Base-by-base conservation (phyloP, 2,113 vertebrate species). In the Setophaga coronata region DNA sequence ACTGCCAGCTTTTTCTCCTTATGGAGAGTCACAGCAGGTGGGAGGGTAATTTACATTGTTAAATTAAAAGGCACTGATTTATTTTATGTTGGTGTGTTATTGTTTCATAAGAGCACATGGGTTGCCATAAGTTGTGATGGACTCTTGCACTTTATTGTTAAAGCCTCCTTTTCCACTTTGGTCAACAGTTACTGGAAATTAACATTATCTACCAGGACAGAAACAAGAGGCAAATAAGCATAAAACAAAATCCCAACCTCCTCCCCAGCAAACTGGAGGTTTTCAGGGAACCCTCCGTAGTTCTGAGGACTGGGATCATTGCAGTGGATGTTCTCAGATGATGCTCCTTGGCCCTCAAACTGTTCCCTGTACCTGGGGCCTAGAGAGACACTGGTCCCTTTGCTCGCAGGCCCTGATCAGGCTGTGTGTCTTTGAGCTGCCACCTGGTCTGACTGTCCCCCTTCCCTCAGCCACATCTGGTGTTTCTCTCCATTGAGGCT, bases 61-160 rank as follows among this genome's bases (percentile, higher is more conserved):
- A 84, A 96, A 90, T 94, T 89, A 90, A 89, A 94, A 90, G 93
- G 42, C 90, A 76, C 61, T 94, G 92, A 89, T 95, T 97, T 94
- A 95, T 94, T 93, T 93, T 83, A 74, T 90, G 79, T 78, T 89
- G 82, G 76, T 90, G 60, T 94, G 95, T 96, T 95, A 86, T 86
- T 96, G 93, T 96, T 97, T 92, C 82, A 60, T 88, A 86, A 78
- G 93, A 83, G 69, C 79, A 58, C 74, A 69, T 24, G 71, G 50
- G 53, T 86, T 83, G 64, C 90, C 67, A 51, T 94, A 36, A 86
- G 64, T 96, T 56, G 38, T 82, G 88, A 62, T 73, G 67, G 85
- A 86, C 42, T 83, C 83, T 74, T 81, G 80, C 65, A 70, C 64
- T 95, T 93, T 45, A 80, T 73, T 96, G 85, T 95, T 94, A 72